A percentile compares a stretch with the other conserved stretches of the same genome.
These are phyloP conservation scores for Drosophila tsacasi DNA, from an alignment of 1,140 invertebrate genomes.

Conservation along the genomic window DNA sequence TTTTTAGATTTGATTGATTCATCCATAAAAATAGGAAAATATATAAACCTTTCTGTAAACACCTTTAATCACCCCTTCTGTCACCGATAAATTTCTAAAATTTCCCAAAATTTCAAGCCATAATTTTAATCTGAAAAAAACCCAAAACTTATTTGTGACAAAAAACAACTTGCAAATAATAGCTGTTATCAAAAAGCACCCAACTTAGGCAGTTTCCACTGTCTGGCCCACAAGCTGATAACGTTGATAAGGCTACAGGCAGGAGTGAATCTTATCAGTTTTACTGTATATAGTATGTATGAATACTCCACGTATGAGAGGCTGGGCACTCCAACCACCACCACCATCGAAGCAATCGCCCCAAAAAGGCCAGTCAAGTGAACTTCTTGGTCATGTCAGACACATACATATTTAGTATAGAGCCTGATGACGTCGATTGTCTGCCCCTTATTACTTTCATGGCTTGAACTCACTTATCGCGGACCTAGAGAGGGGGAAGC, in stretches of 20 bases:
- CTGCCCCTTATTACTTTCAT: slow-evolving; percentile 36
- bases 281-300: neutral
- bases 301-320: slow-evolving; percentile 9
- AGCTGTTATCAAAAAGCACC: slow-evolving; percentile 21
- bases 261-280: slow-evolving; percentile 27
- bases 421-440: slow-evolving; percentile 38
- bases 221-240: slow-evolving; percentile 29
- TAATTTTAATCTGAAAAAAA: neutral
- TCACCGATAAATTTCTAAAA: neutral
- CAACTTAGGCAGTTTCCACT: slow-evolving; percentile 40
- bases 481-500: neutral
- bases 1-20: neutral
- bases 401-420: neutral
- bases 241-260: slow-evolving; percentile 36
- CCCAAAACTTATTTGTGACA: neutral
- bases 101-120: neutral
- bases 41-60: neutral
- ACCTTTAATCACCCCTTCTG: neutral
- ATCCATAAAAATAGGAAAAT: fast-evolving
- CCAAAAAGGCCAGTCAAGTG: slow-evolving; percentile 11
- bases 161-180: slow-evolving; percentile 4
- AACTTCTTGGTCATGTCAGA: slow-evolving; percentile 33
- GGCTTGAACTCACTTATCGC: slow-evolving; percentile 18
- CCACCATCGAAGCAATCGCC: neutral
- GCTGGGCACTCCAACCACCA: slow-evolving; percentile 15